Evolutionary conservation across 2,888 invertebrate genomes (phyloP).

Genomic region (Eristalinus aeneus): DNA sequence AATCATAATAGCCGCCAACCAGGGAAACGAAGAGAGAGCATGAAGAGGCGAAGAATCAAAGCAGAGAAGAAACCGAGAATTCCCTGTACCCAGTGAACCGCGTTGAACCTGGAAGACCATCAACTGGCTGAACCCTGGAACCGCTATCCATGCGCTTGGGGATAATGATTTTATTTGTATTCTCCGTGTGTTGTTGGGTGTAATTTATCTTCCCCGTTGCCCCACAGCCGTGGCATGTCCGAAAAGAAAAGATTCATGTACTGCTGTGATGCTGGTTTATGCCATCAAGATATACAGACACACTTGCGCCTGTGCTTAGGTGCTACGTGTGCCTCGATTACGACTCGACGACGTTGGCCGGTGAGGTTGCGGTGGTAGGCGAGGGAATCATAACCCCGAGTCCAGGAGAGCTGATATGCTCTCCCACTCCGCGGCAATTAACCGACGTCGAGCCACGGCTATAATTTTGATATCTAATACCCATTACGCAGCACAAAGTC

Average conservation of each 20-base stretch:
- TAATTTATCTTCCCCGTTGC: slow-evolving; percentile 49
- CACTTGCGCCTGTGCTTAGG: slow-evolving; percentile 14
- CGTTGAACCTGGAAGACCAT: slow-evolving; percentile 37
- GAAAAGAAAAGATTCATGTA: neutral
- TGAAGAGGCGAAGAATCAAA: neutral
- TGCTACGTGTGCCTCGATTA: slow-evolving; percentile 9
- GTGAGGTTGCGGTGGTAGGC: slow-evolving; percentile 7
- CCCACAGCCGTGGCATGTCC: neutral
- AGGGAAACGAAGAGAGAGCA: neutral
- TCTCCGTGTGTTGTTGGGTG: slow-evolving; percentile 61
- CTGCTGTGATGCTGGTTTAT: slow-evolving; percentile 48
- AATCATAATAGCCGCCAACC: slow-evolving; percentile 38
- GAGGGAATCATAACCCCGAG: slow-evolving; percentile 45
- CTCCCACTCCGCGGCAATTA: slow-evolving; percentile 63
- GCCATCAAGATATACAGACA: slow-evolving; percentile 50
- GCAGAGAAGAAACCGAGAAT: slow-evolving; percentile 6
- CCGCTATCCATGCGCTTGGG: slow-evolving; percentile 41
- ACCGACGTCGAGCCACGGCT: slow-evolving; percentile 36
- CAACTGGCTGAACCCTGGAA: slow-evolving; percentile 35
- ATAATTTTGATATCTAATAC: slow-evolving; percentile 64
- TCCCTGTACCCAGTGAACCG: slow-evolving; percentile 42
- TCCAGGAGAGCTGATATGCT: slow-evolving; percentile 5
- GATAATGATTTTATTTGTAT: slow-evolving; percentile 71
- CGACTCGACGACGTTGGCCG: slow-evolving; percentile 31
- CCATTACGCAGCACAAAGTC: slow-evolving; percentile 41